Evolutionary conservation across 2,888 invertebrate genomes (phyloP).

Genomic region (Ephialtes manifestator): DNA sequence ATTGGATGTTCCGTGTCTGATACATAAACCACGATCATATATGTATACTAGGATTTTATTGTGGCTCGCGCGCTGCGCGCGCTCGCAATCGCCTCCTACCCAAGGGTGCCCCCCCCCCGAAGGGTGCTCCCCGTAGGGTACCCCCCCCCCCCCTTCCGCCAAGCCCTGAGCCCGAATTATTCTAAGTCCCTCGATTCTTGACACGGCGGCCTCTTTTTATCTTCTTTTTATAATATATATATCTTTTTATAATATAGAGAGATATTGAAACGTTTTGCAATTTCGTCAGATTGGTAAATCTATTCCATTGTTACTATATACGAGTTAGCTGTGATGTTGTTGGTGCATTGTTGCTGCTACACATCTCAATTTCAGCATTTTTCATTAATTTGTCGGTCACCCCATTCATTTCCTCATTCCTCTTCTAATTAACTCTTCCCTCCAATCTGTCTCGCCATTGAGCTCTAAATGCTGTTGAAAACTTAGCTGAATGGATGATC

Average conservation of each 20-base stretch:
- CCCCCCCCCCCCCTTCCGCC: too few species aligned
- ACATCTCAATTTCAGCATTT: slow-evolving; percentile 52
- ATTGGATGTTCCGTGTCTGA: slow-evolving; percentile 49
- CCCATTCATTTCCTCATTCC: slow-evolving; percentile 29
- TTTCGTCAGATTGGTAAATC: slow-evolving; percentile 53
- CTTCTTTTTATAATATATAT: too few species aligned
- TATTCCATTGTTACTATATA: too few species aligned
- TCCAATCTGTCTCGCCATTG: neutral
- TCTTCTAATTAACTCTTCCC: slow-evolving; percentile 41
- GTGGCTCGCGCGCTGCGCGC: too few species aligned
- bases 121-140: too few species aligned
- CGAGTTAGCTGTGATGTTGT: slow-evolving; percentile 3
- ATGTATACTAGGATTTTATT: too few species aligned
- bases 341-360: neutral
- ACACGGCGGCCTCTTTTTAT: too few species aligned
- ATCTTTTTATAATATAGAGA: too few species aligned
- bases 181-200: too few species aligned
- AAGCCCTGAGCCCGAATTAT: too few species aligned
- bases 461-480: slow-evolving; percentile 15
- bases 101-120: too few species aligned
- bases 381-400: slow-evolving; percentile 22
- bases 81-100: too few species aligned
- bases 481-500: slow-evolving; percentile 50
- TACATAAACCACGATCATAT: slow-evolving; percentile 31
- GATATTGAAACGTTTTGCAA: slow-evolving; percentile 3